phyloP scores from a whole-genome alignment of 2,888 invertebrate genomes.

The Brachycybe producta region DNA sequence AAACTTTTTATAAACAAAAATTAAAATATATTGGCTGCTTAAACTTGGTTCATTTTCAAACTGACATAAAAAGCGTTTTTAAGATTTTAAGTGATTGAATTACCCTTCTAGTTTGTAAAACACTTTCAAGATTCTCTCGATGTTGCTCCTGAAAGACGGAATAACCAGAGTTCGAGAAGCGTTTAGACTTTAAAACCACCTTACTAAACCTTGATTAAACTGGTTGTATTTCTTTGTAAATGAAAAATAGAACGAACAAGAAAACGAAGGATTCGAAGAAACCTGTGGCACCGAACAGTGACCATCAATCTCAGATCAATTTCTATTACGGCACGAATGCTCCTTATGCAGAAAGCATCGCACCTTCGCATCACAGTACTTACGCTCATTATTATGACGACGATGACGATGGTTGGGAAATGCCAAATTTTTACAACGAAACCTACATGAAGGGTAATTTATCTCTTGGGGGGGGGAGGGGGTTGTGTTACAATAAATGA shows the following conservation, averaged over 20 bases:
- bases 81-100: no score
- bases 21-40: no score
- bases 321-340: conserved; percentile 92
- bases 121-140: no score
- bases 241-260: conserved; percentile 18
- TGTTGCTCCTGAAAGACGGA: no score
- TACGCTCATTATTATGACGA: conserved; percentile 93
- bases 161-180: no score
- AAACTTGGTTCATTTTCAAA: no score
- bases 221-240: no score
- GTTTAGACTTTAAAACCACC: no score
- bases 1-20: no score
- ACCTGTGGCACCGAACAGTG: conserved; percentile 60
- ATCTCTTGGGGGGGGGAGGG: neutral
- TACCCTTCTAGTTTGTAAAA: no score
- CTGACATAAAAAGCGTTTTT: no score
- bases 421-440: conserved; percentile 94
- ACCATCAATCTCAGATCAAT: conserved; percentile 63
- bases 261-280: conserved; percentile 69
- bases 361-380: conserved; percentile 87
- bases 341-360: conserved; percentile 87
- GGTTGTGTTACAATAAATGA: conserved; percentile 2
- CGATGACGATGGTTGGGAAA: conserved; percentile 93
- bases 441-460: conserved; percentile 66
- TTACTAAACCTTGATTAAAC: no score